These are phyloP conservation scores for Prorops nasuta DNA, from an alignment of 1,140 invertebrate species.

Conservation along the genomic window DNA sequence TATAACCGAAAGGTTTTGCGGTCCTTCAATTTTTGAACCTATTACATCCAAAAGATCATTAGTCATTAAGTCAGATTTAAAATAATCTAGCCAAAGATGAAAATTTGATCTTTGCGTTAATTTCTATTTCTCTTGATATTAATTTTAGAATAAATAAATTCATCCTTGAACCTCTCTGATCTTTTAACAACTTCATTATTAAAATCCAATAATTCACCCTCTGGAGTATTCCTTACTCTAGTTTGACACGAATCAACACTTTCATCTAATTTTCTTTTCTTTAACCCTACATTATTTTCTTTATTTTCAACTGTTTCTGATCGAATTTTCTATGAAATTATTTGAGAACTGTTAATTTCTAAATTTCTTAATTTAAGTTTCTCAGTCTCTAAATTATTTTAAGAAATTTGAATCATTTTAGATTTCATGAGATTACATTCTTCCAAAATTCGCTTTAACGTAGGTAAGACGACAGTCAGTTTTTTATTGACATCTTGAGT, in stretches of 20 bases:
- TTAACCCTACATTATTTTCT: neutral
- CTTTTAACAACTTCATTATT: neutral
- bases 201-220: neutral
- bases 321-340: neutral
- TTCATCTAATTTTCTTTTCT: no score
- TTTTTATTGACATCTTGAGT: no score
- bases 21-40: neutral
- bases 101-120: neutral
- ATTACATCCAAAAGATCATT: conserved; percentile 1
- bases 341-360: neutral
- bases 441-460: no score
- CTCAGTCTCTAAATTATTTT: neutral
- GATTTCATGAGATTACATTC: no score
- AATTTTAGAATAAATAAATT: neutral
- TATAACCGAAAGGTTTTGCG: neutral
- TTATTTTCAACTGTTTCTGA: neutral
- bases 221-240: neutral
- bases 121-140: conserved; percentile 2
- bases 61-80: neutral
- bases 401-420: neutral
- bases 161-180: neutral
- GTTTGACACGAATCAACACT: neutral
- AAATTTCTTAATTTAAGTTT: neutral
- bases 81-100: conserved; percentile 1
- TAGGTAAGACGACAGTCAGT: no score